phyloP scores from a whole-genome alignment of 2,113 vertebrate genomes.

The Antigone vipio region DNA sequence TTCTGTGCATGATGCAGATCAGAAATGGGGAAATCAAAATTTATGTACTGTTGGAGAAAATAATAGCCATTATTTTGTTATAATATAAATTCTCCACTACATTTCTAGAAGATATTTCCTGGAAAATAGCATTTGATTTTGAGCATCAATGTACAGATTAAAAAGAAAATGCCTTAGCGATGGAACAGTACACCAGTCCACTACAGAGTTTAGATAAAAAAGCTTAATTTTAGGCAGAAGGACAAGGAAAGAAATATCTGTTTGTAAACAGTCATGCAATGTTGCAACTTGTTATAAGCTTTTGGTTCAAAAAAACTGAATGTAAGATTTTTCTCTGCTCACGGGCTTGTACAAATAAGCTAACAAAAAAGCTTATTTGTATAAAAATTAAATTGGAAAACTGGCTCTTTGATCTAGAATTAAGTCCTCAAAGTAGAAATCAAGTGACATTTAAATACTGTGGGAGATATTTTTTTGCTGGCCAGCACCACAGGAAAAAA shows the following conservation, averaged over 20 bases:
- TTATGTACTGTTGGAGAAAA: neutral
- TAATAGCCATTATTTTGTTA: neutral
- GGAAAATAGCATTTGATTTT: neutral
- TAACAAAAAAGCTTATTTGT: neutral
- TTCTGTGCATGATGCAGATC: neutral
- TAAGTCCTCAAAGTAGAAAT: neutral
- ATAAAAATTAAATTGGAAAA: neutral
- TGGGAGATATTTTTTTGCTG: neutral
- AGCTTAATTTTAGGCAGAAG: neutral
- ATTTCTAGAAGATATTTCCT: neutral
- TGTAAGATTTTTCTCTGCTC: neutral
- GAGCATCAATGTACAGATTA: neutral
- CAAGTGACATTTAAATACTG: neutral
- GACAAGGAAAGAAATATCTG: neutral
- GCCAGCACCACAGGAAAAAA: neutral
- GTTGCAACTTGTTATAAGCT: rapidly evolving
- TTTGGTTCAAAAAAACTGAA: neutral
- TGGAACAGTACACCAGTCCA: neutral
- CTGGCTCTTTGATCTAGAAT: neutral
- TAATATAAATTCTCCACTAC: neutral
- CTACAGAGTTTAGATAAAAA: neutral
- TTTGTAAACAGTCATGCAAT: neutral
- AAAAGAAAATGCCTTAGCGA: neutral
- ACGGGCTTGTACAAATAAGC: neutral
- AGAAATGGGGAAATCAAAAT: neutral